Evolutionary conservation across 2,888 invertebrate species (phyloP).

Genomic region (Zygogramma bicolorata): DNA sequence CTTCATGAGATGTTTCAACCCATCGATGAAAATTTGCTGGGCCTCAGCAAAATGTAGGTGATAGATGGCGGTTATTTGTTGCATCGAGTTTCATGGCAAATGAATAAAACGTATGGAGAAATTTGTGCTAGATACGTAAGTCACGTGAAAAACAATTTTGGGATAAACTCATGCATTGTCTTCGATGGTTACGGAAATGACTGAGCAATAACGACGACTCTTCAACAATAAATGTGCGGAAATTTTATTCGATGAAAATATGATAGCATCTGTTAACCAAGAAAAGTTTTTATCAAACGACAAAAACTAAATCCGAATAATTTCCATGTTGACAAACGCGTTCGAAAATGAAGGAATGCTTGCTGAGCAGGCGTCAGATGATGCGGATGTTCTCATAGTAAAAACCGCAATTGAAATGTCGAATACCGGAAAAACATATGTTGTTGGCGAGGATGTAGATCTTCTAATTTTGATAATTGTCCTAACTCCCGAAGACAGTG

Average conservation of each 20-base stretch:
- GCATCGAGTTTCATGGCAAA: background rate
- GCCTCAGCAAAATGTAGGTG: background rate
- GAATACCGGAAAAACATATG: no score
- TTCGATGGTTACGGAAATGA: background rate
- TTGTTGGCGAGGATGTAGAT: no score
- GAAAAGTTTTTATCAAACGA: no score
- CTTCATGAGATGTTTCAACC: conserved; percentile 12
- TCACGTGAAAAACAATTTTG: background rate
- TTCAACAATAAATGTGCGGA: background rate
- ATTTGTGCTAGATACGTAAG: background rate
- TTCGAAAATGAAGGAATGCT: no score
- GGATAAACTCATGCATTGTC: background rate
- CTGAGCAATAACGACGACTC: background rate
- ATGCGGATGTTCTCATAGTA: no score
- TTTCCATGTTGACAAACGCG: no score
- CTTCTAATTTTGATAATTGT: no score
- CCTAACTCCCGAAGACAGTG: no score
- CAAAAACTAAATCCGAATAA: no score
- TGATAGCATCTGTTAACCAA: no score
- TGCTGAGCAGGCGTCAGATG: no score
- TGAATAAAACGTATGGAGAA: background rate
- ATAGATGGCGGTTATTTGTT: background rate
- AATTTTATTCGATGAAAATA: background rate
- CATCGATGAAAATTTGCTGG: background rate
- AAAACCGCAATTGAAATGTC: no score